Conservation (phyloP, 2,797 vertebrate genomes). For the Argyrosomus regius region DNA sequence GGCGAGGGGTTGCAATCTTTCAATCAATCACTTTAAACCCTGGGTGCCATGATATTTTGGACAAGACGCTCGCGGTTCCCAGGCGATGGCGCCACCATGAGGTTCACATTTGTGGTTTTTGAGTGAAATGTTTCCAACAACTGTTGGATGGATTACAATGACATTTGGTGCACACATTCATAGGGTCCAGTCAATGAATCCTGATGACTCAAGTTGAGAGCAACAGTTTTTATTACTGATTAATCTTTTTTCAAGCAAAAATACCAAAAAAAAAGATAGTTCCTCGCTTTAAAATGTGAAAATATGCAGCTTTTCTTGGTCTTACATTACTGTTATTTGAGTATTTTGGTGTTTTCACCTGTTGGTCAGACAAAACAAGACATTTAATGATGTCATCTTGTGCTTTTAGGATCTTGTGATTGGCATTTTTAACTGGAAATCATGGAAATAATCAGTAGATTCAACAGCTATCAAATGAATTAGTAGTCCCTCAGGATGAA, state of each 20-base stretch:
- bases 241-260: no score
- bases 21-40: no score
- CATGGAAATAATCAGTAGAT: neutral
- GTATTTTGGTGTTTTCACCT: neutral
- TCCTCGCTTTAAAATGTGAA: neutral
- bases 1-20: no score
- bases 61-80: neutral
- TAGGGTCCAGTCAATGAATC: neutral
- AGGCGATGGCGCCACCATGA: slow-evolving; percentile 18
- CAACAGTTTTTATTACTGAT: no score
- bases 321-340: neutral
- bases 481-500: neutral
- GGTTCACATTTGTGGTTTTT: slow-evolving; percentile 2
- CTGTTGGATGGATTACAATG: neutral
- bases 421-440: neutral
- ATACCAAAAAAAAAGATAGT: no score
- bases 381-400: neutral
- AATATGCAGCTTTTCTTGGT: neutral
- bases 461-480: neutral
- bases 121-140: neutral
- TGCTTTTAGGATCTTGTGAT: neutral
- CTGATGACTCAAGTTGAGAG: neutral
- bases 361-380: neutral
- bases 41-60: no score
- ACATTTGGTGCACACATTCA: neutral